Conservation (phyloP, 1,140 invertebrate species). For the Halyomorpha halys region DNA sequence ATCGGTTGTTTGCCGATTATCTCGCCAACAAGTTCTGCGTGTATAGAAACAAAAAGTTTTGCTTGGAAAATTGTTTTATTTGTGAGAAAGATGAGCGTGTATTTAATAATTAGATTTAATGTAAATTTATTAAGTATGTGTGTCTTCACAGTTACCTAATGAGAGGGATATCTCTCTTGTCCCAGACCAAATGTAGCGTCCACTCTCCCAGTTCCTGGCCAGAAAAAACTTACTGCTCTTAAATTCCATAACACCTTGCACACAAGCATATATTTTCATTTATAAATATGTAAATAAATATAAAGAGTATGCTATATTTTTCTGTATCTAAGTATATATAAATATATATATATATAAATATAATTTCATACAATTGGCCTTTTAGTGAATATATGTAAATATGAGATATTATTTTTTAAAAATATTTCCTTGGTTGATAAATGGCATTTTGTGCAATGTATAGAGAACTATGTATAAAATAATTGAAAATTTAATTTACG, state of each 20-base stretch:
- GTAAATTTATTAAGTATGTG: background rate
- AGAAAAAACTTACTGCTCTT: background rate
- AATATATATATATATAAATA: conserved; percentile 20
- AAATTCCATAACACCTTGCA: conserved; percentile 21
- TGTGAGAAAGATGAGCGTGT: conserved; percentile 19
- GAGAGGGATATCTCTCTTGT: conserved; percentile 1
- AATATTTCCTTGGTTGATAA: conserved; percentile 9
- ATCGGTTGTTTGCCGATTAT: conserved; percentile 11
- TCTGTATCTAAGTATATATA: conserved; percentile 23
- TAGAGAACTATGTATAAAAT: conserved; percentile 17
- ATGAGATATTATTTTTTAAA: conserved; percentile 21
- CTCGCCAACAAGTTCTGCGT: conserved; percentile 19
- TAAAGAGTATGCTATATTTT: conserved; percentile 27
- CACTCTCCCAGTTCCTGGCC: conserved; percentile 11
- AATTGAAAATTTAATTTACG: conserved; percentile 18
- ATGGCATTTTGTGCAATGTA: conserved; percentile 4
- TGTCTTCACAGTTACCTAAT: conserved; percentile 1
- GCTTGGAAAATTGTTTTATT: conserved; percentile 20
- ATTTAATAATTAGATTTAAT: conserved; percentile 4
- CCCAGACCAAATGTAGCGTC: conserved; percentile 17
- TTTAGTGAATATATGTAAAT: conserved; percentile 21
- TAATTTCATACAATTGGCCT: conserved; percentile 23
- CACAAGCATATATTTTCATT: conserved; percentile 25
- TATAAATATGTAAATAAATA: conserved; percentile 24
- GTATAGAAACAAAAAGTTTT: conserved; percentile 22